phyloP scores from a whole-genome alignment of 2,113 vertebrate species.

The Carassius gibelio region DNA sequence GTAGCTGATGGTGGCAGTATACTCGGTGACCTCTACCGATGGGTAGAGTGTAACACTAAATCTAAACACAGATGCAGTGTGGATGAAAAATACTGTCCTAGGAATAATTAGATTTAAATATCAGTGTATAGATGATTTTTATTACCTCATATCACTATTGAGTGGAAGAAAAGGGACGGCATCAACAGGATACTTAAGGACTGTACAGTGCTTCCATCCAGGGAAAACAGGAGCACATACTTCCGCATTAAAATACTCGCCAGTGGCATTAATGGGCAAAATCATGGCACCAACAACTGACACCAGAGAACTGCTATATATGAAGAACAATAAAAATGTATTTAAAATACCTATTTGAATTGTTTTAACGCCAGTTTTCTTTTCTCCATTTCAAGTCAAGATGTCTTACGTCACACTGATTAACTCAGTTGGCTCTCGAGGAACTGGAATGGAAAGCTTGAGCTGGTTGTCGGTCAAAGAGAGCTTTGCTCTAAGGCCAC shows the following conservation, averaged over 20 bases:
- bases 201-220: slow-evolving; percentile 82
- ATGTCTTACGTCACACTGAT: slow-evolving; percentile 81
- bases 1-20: slow-evolving; percentile 80
- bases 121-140: slow-evolving; percentile 15
- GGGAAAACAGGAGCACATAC: slow-evolving; percentile 79
- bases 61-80: slow-evolving; percentile 55
- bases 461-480: slow-evolving; percentile 71
- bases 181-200: slow-evolving; percentile 75
- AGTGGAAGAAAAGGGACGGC: slow-evolving; percentile 82
- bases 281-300: slow-evolving; percentile 78
- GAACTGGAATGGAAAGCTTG: slow-evolving; percentile 84
- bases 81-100: background rate
- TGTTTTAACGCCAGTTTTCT: background rate
- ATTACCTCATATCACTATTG: slow-evolving; percentile 84
- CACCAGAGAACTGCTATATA: slow-evolving; percentile 80
- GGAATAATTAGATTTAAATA: background rate
- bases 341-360: background rate
- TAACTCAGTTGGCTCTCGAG: slow-evolving; percentile 76
- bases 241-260: slow-evolving; percentile 62
- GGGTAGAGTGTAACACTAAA: slow-evolving; percentile 83
- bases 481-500: slow-evolving; percentile 74
- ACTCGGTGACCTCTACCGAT: slow-evolving; percentile 83
- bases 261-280: slow-evolving; percentile 73
- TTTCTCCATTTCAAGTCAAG: background rate
- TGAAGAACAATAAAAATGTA: background rate